Base-by-base conservation (phyloP, 2,797 vertebrate genomes). In the Enteromius paludinosus region DNA sequence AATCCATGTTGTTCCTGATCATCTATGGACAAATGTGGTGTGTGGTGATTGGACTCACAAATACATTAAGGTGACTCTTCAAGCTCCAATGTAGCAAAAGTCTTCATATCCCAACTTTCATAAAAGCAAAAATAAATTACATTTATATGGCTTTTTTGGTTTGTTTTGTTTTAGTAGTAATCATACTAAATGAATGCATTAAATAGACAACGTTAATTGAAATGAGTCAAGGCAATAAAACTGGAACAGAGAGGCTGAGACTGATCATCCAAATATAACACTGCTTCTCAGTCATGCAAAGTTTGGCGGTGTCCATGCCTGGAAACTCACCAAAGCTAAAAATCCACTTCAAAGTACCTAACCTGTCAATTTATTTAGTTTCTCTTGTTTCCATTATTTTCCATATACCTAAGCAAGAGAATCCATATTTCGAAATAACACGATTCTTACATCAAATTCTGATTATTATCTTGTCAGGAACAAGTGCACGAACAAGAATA, bases 381-480 rank as follows among this genome's bases (percentile, higher is more conserved):
- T 38, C 3, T 9, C 41, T 62, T 47, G 64, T 78, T 65, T 65
- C 14, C 3, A 30, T 62, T 17, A 11, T 28, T 49, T 71, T 47
- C 14, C 38, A 45, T 61, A 30, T 45, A 30, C 65, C 33, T 1
- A 47, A 61, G 12, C 78, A 33, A 33, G 5, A 49, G 8, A 33
- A 64, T 54, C 10, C 6, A 59, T 49, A 49, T 30, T 43, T 75
- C 30, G 0, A 18, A 54, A 82, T 20, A 11, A 54, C 10, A 35
- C 8, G 38, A 49, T 64, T 33, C 28, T 47, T 35, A 23, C 35
- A 75, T 82, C 12, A 43, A 30, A 68, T 54, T 82, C 12, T 35
- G 25, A 74, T 82, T 28, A 65, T 54, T 74, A 54, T 66, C 59
- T 74, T 82, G 61, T 54, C 23, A 20, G 38, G 66, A 75, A 66